Evolutionary conservation across 2,113 vertebrate species (phyloP).

Genomic region (Panthera leo): DNA sequence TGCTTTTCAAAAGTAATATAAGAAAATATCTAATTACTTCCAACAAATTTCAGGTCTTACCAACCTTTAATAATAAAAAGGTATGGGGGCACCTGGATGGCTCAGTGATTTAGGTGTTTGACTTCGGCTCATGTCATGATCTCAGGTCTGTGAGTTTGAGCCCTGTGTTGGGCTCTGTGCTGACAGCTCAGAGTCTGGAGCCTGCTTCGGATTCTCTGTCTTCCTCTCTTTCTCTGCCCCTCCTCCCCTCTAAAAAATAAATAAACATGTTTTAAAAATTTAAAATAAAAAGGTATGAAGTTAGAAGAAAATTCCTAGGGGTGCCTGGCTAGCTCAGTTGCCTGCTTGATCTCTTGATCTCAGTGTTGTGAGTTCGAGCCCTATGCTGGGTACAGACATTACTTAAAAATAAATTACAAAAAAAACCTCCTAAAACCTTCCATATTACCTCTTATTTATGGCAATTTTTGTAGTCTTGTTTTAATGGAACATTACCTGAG

Average conservation of each 20-base stretch:
- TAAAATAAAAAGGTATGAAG: not conserved
- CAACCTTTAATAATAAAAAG: constrained; percentile 21
- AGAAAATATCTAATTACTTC: not conserved
- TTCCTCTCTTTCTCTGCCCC: too few relatives aligned
- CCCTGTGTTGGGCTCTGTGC: too few relatives aligned
- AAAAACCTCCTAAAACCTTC: not conserved
- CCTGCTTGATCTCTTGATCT: not conserved
- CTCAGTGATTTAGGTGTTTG: too few relatives aligned
- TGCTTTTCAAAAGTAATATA: not conserved
- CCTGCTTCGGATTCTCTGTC: too few relatives aligned
- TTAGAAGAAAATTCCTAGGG: constrained; percentile 33
- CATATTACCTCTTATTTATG: not conserved
- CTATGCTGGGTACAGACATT: not conserved
- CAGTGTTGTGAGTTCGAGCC: not conserved
- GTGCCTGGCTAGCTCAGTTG: not conserved
- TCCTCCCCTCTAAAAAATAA: too few relatives aligned
- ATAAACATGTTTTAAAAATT: not conserved
- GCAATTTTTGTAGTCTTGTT: not conserved
- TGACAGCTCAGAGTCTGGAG: too few relatives aligned
- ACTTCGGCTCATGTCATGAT: too few relatives aligned
- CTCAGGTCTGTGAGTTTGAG: too few relatives aligned
- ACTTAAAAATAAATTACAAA: not conserved
- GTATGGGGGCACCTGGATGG: too few relatives aligned
- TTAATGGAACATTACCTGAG: constrained; percentile 7
- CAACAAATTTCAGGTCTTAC: not conserved